These are phyloP conservation scores for Diadumene lineata DNA, from an alignment of 92 coral and sea anemone species.

Conservation along the genomic window DNA sequence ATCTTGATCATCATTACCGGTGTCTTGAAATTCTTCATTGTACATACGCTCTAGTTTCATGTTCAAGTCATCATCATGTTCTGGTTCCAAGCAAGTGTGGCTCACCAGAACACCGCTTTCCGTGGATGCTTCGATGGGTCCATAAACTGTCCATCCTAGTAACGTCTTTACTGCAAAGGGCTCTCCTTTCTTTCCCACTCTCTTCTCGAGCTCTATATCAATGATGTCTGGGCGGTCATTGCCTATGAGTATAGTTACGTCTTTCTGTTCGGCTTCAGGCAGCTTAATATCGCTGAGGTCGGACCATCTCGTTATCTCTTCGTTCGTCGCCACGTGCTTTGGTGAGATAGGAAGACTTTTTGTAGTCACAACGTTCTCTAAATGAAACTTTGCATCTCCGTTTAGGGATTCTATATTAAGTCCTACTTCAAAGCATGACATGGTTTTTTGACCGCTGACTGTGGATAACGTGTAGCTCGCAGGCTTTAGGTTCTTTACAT, in stretches of 20 bases:
- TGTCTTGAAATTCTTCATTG: conserved; percentile 54
- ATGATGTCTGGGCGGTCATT: conserved; percentile 67
- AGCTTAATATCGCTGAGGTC: conserved; percentile 49
- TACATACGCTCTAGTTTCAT: conserved; percentile 57
- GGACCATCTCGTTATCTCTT: conserved; percentile 63
- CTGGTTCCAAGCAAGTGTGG: conserved; percentile 32
- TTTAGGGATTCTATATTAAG: conserved; percentile 52
- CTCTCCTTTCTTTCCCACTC: conserved; percentile 49
- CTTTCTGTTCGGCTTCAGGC: conserved; percentile 47
- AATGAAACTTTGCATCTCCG: conserved; percentile 49
- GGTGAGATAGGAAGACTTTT: conserved; percentile 48
- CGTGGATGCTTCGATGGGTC: conserved; percentile 46
- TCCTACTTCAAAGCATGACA: conserved; percentile 48
- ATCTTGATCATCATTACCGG: conserved; percentile 6
- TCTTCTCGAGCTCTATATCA: conserved; percentile 48
- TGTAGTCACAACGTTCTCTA: conserved; percentile 54
- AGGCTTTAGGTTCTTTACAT: conserved; percentile 37
- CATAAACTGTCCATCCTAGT: conserved; percentile 72
- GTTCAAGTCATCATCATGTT: conserved; percentile 37
- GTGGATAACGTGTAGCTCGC: conserved; percentile 53
- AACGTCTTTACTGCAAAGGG: conserved; percentile 62
- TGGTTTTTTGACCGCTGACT: conserved; percentile 37
- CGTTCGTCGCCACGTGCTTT: conserved; percentile 48
- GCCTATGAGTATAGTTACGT: too few species aligned
- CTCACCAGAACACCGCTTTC: conserved; percentile 25